Conservation (phyloP, 2,113 vertebrate genomes). For the Lates calcarifer region DNA sequence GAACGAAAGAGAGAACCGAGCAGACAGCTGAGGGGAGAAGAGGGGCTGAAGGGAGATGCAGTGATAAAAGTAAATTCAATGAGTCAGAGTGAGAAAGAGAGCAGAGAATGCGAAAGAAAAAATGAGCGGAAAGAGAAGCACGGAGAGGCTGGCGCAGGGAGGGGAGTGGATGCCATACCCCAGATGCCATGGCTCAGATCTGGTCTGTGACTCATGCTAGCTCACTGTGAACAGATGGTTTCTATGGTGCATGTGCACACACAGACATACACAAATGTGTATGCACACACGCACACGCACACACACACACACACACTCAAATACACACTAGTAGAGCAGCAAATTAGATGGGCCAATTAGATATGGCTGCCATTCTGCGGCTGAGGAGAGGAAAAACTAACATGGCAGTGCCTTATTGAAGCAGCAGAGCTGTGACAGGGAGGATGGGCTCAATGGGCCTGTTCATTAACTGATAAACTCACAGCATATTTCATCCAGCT, state of each 20-base stretch:
- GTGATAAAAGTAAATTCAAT: conserved; percentile 42
- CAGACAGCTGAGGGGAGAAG: conserved; percentile 4
- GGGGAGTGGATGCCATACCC: conserved; percentile 65
- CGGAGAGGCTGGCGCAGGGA: conserved; percentile 39
- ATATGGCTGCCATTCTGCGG: conserved; percentile 71
- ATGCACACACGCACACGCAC: background rate
- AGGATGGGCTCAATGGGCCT: conserved; percentile 38
- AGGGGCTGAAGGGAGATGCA: conserved; percentile 11
- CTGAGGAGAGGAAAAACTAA: conserved; percentile 61
- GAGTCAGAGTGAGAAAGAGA: conserved; percentile 51
- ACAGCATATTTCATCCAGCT: conserved; percentile 40
- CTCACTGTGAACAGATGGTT: conserved; percentile 81
- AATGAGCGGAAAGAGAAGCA: conserved; percentile 32
- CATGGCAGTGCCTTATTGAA: conserved; percentile 59
- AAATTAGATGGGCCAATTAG: conserved; percentile 75
- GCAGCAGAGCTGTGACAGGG: conserved; percentile 40
- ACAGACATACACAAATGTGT: conserved; percentile 19
- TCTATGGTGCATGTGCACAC: conserved; percentile 61
- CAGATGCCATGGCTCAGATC: conserved; percentile 78
- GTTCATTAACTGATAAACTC: conserved; percentile 58
- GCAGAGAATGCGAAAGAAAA: conserved; percentile 8
- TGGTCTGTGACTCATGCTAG: conserved; percentile 76
- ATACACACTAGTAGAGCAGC: conserved; percentile 52
- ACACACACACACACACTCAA: conserved; percentile 12
- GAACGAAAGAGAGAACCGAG: background rate